These are phyloP conservation scores for Harpagoxenus sublaevis DNA, from an alignment of 2,888 invertebrate genomes.

Conservation along the genomic window DNA sequence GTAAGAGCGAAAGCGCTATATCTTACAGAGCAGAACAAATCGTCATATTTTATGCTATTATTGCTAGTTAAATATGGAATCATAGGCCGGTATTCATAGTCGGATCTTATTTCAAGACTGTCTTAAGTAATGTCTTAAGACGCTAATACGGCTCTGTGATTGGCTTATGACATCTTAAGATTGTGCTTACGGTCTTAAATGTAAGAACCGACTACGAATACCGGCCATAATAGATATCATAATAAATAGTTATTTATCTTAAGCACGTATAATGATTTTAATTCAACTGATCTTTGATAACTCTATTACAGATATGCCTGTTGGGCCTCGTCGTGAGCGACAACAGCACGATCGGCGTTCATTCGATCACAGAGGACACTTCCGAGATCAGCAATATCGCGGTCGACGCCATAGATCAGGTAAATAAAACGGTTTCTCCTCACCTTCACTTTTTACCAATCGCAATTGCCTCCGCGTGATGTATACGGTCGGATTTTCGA, in stretches of 20 bases:
- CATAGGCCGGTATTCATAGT: too few species aligned
- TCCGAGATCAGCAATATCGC: slow-evolving; percentile 76
- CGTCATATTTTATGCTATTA: background rate
- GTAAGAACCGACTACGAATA: too few species aligned
- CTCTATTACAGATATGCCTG: slow-evolving; percentile 81
- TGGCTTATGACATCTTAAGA: too few species aligned
- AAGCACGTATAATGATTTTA: background rate
- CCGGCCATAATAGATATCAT: background rate
- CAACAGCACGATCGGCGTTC: slow-evolving; percentile 81
- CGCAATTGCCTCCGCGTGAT: slow-evolving; percentile 19
- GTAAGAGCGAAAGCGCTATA: background rate
- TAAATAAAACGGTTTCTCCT: slow-evolving; percentile 72
- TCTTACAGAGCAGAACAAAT: background rate
- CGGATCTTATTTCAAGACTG: too few species aligned
- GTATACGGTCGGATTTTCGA: slow-evolving; percentile 15
- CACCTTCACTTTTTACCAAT: background rate
- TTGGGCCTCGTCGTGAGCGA: slow-evolving; percentile 81
- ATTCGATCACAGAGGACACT: slow-evolving; percentile 78
- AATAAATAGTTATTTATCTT: background rate
- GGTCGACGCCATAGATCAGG: slow-evolving; percentile 78
- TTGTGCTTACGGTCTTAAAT: too few species aligned
- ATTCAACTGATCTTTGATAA: background rate
- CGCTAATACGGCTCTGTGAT: too few species aligned
- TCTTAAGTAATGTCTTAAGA: too few species aligned
- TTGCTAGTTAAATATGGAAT: background rate